A percentile compares a stretch with the other conserved stretches of the same genome.
Conservation (phyloP, 2,888 invertebrate species). For the Gerosis bhagava region DNA sequence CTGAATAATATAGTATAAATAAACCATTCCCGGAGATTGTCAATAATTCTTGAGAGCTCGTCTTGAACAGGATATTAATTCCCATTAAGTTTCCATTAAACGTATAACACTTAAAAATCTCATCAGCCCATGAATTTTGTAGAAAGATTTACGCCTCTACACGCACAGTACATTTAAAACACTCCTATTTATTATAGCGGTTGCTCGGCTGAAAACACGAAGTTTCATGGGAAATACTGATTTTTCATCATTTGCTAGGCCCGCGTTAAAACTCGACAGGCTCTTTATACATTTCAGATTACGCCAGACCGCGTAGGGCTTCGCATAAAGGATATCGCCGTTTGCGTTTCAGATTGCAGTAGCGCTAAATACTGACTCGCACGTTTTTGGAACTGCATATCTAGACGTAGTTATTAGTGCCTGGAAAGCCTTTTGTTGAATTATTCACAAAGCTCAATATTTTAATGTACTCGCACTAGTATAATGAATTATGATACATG, state of each 20-base stretch:
- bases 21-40: too few relatives aligned
- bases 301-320: conserved; percentile 21
- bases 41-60: too few relatives aligned
- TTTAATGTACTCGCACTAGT: background rate
- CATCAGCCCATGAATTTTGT: background rate
- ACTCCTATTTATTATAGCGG: conserved; percentile 10
- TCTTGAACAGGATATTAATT: too few relatives aligned
- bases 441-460: conserved; percentile 5
- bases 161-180: conserved; percentile 11
- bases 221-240: conserved; percentile 19
- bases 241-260: conserved; percentile 21
- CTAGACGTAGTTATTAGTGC: too few relatives aligned
- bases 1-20: too few relatives aligned
- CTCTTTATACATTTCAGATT: conserved; percentile 21
- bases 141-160: conserved; percentile 3
- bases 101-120: background rate
- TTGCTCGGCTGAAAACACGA: conserved; percentile 18
- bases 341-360: conserved; percentile 16
- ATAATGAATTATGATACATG: background rate
- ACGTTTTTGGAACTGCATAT: too few relatives aligned
- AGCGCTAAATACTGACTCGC: conserved; percentile 11
- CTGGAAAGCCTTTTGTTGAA: too few relatives aligned
- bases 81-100: too few relatives aligned
- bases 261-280: conserved; percentile 16
- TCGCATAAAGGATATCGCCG: conserved; percentile 8